Conservation (phyloP, 1,140 invertebrate species). For the Augochlora pura region DNA sequence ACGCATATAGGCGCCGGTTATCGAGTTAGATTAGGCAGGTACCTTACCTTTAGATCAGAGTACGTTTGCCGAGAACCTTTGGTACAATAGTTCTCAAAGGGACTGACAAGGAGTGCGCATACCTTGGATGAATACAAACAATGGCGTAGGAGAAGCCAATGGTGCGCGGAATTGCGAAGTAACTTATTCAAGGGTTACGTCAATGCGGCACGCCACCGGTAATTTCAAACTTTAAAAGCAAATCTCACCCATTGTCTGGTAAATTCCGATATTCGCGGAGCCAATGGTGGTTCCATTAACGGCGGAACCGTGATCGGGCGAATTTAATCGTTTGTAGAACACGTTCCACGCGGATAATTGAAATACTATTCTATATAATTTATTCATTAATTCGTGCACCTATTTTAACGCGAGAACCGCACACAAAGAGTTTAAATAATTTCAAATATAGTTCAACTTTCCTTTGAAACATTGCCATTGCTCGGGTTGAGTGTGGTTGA, state of each 20-base stretch:
- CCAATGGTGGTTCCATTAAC: conserved; percentile 24
- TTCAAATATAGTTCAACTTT: no score
- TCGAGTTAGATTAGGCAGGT: conserved; percentile 54
- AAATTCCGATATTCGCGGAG: conserved; percentile 48
- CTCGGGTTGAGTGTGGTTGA: no score
- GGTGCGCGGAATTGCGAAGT: conserved; percentile 51
- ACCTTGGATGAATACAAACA: conserved; percentile 60
- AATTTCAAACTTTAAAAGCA: conserved; percentile 62
- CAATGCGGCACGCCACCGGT: conserved; percentile 39
- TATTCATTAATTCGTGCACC: no score
- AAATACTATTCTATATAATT: no score
- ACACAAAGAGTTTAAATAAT: no score
- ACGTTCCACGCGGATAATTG: no score
- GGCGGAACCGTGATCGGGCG: background rate
- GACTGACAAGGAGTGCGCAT: conserved; percentile 57
- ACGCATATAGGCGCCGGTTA: conserved; percentile 32
- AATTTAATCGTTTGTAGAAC: background rate
- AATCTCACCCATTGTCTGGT: conserved; percentile 52
- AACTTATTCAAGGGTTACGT: conserved; percentile 58
- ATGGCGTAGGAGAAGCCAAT: conserved; percentile 47
- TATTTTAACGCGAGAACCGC: no score
- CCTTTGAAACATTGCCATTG: no score
- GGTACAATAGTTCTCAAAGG: conserved; percentile 58
- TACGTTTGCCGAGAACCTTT: conserved; percentile 56
- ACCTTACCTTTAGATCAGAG: conserved; percentile 37